Conservation (phyloP, 2,113 vertebrate genomes). For the Nycticebus coucang region DNA sequence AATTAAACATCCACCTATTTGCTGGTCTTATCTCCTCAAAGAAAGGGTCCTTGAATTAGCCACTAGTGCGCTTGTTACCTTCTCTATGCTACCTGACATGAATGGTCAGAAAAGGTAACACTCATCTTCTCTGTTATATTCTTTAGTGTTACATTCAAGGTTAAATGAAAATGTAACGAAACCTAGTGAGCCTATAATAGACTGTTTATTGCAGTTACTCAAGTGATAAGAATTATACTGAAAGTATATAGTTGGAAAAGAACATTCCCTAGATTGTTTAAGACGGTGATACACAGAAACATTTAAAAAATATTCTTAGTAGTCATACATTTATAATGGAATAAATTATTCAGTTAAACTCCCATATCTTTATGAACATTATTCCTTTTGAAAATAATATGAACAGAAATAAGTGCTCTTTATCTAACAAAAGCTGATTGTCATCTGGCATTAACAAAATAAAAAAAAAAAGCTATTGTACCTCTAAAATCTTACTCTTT, state of each 20-base stretch:
- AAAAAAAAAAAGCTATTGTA: not conserved
- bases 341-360: not conserved
- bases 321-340: not conserved
- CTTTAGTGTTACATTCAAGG: not conserved
- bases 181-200: not conserved
- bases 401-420: not conserved
- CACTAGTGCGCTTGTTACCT: not conserved
- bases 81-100: not conserved
- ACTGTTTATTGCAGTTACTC: not conserved
- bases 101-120: not conserved
- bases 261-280: not conserved
- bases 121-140: not conserved
- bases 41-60: not conserved
- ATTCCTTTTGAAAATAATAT: not conserved
- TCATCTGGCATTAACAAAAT: not conserved
- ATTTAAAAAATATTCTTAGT: conserved; percentile 17
- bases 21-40: not conserved
- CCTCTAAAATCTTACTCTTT: not conserved
- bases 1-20: not conserved
- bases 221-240: not conserved
- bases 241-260: conserved; percentile 10
- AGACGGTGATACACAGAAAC: not conserved
- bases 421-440: not conserved
- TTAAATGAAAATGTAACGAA: conserved; percentile 38
- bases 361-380: not conserved